A percentile compares a stretch with the other conserved stretches of the same genome.
phyloP scores from a whole-genome alignment of 2,113 vertebrate genomes.

The Centropus unirufus region DNA sequence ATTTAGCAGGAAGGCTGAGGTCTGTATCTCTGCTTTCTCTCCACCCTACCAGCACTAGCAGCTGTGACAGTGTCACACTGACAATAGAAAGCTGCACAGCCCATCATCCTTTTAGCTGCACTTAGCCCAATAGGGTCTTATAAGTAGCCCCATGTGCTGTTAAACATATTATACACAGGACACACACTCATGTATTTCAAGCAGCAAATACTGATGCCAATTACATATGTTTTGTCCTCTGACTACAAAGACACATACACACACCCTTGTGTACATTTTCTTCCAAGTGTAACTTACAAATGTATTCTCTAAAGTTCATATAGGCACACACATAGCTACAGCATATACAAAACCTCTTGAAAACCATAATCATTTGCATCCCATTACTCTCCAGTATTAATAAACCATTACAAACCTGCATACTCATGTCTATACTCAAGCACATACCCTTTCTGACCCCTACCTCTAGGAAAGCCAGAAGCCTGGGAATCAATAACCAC shows the following conservation, averaged over 20 bases:
- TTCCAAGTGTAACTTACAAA: not conserved
- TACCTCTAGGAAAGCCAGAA: not conserved
- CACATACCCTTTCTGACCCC: not conserved
- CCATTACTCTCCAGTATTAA: accelerated
- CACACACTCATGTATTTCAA: accelerated
- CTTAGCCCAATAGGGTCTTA: accelerated
- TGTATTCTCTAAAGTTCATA: not conserved
- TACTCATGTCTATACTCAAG: not conserved
- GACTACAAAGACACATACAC: not conserved
- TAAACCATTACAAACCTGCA: not conserved
- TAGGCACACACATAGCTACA: not conserved
- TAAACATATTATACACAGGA: not conserved
- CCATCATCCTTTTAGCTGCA: not conserved
- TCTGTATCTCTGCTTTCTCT: not conserved
- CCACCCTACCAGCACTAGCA: not conserved
- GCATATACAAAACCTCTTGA: not conserved
- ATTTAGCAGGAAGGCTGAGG: not conserved
- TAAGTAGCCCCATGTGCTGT: not conserved
- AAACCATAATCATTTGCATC: not conserved
- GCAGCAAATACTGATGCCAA: not conserved
- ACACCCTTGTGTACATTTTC: not conserved
- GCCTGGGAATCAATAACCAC: constrained; percentile 65
- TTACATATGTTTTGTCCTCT: accelerated
- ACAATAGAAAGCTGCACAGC: not conserved
- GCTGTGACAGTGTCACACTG: accelerated